phyloP scores from a whole-genome alignment of 2,113 vertebrate species.

The Hippocampus comes region DNA sequence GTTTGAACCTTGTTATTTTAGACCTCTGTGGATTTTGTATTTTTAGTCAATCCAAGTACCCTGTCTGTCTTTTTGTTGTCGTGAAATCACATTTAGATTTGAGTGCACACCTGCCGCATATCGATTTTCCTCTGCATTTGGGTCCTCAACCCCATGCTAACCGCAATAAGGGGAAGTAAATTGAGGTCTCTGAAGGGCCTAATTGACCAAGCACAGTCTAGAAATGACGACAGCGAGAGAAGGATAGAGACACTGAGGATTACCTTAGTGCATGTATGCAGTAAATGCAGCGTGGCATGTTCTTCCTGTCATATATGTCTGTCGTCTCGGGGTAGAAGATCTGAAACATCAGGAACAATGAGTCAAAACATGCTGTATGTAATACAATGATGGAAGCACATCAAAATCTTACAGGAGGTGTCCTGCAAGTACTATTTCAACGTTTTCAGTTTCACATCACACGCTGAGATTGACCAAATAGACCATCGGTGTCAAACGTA shows the following conservation, averaged over 20 bases:
- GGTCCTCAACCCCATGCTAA: too few relatives aligned
- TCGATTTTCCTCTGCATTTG: too few relatives aligned
- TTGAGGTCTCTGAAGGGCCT: too few relatives aligned
- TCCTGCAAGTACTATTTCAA: conserved; percentile 7
- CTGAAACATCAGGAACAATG: conserved; percentile 61
- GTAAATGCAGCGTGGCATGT: conserved; percentile 98
- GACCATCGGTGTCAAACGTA: too few relatives aligned
- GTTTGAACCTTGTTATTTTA: too few relatives aligned
- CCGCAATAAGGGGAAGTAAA: too few relatives aligned
- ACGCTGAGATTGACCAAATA: neutral
- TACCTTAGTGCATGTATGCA: conserved; percentile 98
- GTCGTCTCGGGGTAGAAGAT: conserved; percentile 99
- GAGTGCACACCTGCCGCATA: too few relatives aligned
- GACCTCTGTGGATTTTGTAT: too few relatives aligned
- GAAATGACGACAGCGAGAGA: neutral
- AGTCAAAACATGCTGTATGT: neutral
- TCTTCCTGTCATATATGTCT: conserved; percentile 97
- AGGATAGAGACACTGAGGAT: neutral
- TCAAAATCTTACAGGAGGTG: conserved; percentile 26
- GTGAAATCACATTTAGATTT: too few relatives aligned
- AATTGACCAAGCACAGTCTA: neutral
- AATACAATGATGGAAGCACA: neutral
- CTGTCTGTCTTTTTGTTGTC: too few relatives aligned
- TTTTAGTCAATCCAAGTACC: too few relatives aligned
- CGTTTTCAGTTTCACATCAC: neutral